A percentile compares a stretch with the other conserved stretches of the same genome.
These are phyloP conservation scores for Drosophila yakuba DNA, from an alignment of 1,140 invertebrate genomes.

Conservation along the genomic window DNA sequence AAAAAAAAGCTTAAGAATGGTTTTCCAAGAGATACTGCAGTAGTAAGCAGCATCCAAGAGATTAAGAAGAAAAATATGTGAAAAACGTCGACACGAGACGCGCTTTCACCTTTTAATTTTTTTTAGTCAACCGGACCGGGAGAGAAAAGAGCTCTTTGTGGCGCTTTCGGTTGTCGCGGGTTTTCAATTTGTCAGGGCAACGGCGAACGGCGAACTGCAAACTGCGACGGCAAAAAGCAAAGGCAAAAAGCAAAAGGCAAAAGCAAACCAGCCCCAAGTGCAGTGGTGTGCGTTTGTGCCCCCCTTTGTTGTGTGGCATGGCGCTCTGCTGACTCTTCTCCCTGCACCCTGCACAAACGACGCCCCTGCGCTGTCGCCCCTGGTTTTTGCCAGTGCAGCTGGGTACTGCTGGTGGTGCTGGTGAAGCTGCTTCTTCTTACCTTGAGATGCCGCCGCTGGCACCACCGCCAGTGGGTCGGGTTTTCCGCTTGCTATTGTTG, in stretches of 20 bases:
- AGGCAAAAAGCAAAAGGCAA: constrained; percentile 35
- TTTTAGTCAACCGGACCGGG: constrained; percentile 45
- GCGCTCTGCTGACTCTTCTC: no score
- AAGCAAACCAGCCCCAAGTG: constrained; percentile 51
- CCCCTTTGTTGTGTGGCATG: constrained; percentile 5
- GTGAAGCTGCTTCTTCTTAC: constrained; percentile 69
- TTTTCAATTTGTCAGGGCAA: constrained; percentile 65
- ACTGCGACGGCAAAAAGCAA: constrained; percentile 21
- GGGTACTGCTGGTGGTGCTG: constrained; percentile 13
- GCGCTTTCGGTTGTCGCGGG: constrained; percentile 55
- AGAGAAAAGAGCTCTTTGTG: constrained; percentile 58
- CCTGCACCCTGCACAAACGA: background rate
- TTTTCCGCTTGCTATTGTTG: constrained; percentile 84
- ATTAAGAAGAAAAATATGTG: constrained; percentile 12
- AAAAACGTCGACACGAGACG: constrained; percentile 38
- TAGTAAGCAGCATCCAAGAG: background rate
- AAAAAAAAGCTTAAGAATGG: constrained; percentile 22
- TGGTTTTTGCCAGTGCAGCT: constrained; percentile 52
- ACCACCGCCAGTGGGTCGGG: constrained; percentile 77
- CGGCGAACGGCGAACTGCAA: constrained; percentile 39
- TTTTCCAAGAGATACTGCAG: constrained; percentile 26
- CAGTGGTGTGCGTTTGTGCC: constrained; percentile 27
- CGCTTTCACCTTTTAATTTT: constrained; percentile 77
- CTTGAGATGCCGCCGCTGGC: constrained; percentile 79
- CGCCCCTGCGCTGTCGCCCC: background rate